Conservation (phyloP, 2,797 vertebrate species). For the Discoglossus pictus region DNA sequence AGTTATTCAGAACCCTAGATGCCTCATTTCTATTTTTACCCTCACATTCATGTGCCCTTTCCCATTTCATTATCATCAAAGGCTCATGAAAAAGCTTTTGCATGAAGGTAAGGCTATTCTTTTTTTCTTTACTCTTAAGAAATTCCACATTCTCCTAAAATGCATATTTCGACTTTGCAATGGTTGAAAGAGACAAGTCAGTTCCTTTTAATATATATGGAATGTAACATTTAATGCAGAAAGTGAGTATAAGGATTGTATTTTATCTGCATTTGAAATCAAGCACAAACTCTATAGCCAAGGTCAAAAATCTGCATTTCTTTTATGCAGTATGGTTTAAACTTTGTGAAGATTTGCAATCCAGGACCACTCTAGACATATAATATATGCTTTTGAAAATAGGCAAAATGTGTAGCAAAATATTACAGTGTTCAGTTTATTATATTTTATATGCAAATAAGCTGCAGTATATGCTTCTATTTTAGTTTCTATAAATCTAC, state of each 20-base stretch:
- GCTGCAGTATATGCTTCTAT: too few species aligned
- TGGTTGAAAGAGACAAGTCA: neutral
- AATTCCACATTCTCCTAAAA: neutral
- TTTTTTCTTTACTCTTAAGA: conserved; percentile 4
- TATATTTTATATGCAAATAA: too few species aligned
- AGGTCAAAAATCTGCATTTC: conserved; percentile 26
- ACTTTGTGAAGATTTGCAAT: conserved; percentile 23
- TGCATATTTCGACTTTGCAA: conserved; percentile 6
- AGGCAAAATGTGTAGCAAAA: too few species aligned
- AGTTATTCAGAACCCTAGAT: conserved; percentile 21
- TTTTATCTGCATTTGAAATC: neutral
- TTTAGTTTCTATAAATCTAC: too few species aligned
- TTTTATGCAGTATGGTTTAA: conserved; percentile 20
- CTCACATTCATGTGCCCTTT: conserved; percentile 20
- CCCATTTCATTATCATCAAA: conserved; percentile 30
- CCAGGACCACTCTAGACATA: too few species aligned
- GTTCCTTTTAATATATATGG: too few species aligned
- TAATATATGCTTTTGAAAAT: too few species aligned
- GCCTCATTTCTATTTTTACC: conserved; percentile 30
- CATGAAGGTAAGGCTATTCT: conserved; percentile 25
- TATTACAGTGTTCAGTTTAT: too few species aligned
- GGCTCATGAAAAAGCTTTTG: conserved; percentile 31
- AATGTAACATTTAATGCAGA: too few species aligned
- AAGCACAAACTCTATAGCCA: neutral
- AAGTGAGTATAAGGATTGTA: too few species aligned